phyloP scores from a whole-genome alignment of 1,140 invertebrate genomes.

The Lepidurus couesii region DNA sequence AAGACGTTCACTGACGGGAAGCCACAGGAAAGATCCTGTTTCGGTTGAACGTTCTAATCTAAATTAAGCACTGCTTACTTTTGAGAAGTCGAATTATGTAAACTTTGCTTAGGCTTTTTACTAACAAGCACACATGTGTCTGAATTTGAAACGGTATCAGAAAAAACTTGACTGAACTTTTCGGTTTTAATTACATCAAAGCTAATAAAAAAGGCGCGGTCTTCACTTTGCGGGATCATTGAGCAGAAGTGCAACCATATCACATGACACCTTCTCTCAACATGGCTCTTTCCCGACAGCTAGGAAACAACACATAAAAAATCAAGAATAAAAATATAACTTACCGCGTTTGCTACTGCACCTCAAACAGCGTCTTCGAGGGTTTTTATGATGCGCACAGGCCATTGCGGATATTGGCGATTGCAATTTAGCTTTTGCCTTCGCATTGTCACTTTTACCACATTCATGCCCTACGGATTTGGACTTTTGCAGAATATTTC shows the following conservation, averaged over 20 bases:
- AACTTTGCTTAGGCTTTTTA: background rate
- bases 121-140: background rate
- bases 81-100: background rate
- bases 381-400: slow-evolving; percentile 15
- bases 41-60: background rate
- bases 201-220: background rate
- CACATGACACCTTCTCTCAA: background rate
- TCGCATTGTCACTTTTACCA: background rate
- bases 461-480: background rate
- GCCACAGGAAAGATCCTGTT: background rate
- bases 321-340: background rate
- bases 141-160: background rate
- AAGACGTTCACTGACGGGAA: background rate
- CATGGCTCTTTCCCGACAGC: background rate
- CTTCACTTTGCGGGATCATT: background rate
- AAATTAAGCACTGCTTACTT: slow-evolving; percentile 7
- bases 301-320: background rate
- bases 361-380: background rate
- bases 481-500: background rate
- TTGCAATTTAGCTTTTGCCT: background rate
- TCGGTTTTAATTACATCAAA: background rate
- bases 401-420: background rate
- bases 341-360: background rate
- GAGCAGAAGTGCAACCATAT: slow-evolving; percentile 13
- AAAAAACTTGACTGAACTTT: background rate